Conservation (phyloP, 2,797 vertebrate species). For the Bucorvus abyssinicus region DNA sequence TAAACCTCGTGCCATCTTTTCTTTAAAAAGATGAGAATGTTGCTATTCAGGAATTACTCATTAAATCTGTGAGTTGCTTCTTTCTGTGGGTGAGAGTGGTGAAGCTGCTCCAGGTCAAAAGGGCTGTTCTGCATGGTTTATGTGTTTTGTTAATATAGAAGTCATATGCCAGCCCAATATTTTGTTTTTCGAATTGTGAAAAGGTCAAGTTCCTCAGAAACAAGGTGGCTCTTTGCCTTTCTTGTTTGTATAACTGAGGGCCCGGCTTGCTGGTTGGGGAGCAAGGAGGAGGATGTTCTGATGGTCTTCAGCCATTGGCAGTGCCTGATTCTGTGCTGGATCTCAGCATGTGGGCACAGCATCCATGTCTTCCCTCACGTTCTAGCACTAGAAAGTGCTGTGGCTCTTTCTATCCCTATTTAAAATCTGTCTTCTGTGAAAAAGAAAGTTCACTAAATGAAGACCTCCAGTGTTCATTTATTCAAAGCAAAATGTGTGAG, state of each 20-base stretch:
- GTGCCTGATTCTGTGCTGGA: rapidly evolving
- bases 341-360: not conserved
- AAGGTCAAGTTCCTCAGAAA: not conserved
- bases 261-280: rapidly evolving
- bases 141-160: not conserved
- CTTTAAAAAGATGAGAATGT: not conserved
- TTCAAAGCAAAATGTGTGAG: not conserved
- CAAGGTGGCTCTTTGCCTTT: not conserved
- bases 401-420: not conserved
- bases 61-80: not conserved
- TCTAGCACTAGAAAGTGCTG: not conserved
- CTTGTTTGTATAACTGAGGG: not conserved
- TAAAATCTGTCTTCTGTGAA: not conserved
- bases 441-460: not conserved
- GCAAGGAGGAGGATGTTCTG: not conserved
- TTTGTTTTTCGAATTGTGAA: not conserved
- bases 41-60: not conserved
- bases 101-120: not conserved
- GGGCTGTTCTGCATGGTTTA: not conserved
- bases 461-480: too few species aligned
- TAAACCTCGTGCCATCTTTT: not conserved
- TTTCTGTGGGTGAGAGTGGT: not conserved
- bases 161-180: not conserved
- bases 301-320: not conserved
- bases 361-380: not conserved